Conservation (phyloP, 2,113 vertebrate genomes). For the Dipodomys stephensi region DNA sequence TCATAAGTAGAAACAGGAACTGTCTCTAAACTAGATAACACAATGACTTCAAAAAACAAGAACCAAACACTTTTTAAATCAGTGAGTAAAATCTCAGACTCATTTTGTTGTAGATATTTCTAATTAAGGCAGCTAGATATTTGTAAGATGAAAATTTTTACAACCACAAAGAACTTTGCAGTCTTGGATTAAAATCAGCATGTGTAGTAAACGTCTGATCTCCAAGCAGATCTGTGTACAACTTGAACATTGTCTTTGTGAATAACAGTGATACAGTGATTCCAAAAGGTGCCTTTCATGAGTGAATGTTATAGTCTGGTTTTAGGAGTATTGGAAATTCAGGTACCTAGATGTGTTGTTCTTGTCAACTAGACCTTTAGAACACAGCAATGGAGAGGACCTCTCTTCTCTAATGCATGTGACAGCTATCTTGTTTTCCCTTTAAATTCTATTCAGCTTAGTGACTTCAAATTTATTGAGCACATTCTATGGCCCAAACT, state of each 20-base stretch:
- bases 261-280: neutral
- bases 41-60: constrained; percentile 12
- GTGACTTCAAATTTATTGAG: neutral
- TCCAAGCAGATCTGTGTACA: neutral
- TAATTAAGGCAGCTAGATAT: constrained; percentile 11
- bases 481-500: neutral
- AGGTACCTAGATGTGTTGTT: neutral
- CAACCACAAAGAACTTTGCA: neutral
- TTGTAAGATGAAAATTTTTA: constrained; percentile 29
- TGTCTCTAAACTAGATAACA: neutral
- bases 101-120: constrained; percentile 2
- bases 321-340: neutral
- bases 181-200: neutral
- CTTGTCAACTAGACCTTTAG: neutral
- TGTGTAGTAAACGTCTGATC: neutral
- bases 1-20: neutral
- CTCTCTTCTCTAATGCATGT: neutral
- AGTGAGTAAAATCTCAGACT: neutral
- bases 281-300: neutral
- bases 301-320: neutral
- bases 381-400: neutral
- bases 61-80: neutral
- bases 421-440: neutral
- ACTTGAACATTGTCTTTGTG: neutral
- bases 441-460: neutral